phyloP scores from a whole-genome alignment of 1,140 invertebrate genomes.

The Macrotrachela quadricornifera region DNA sequence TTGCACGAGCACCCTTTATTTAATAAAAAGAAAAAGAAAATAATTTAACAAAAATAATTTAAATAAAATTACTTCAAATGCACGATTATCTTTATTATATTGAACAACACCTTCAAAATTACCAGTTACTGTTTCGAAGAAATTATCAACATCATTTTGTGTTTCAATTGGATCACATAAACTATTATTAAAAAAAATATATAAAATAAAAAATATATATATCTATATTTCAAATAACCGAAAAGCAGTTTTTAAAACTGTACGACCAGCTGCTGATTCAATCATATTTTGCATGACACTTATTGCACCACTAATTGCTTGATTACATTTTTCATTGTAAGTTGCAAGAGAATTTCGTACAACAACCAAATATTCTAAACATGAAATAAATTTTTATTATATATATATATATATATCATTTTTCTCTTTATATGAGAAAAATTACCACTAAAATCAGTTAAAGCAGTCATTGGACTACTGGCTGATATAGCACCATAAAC shows the following conservation, averaged over 20 bases:
- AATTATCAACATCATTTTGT: slow-evolving; percentile 49
- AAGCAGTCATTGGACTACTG: slow-evolving; percentile 59
- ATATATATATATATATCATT: too few relatives aligned
- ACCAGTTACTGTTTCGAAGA: slow-evolving; percentile 54
- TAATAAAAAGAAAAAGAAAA: neutral
- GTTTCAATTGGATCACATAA: slow-evolving; percentile 45
- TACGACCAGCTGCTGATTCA: slow-evolving; percentile 35
- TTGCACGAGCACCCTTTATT: slow-evolving; percentile 32
- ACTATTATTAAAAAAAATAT: slow-evolving; percentile 22
- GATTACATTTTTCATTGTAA: slow-evolving; percentile 16
- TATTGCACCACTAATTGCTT: slow-evolving; percentile 39
- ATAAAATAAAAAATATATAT: neutral
- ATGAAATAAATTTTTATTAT: too few relatives aligned
- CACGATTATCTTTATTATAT: slow-evolving; percentile 76
- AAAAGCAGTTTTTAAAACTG: slow-evolving; percentile 17
- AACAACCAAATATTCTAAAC: slow-evolving; percentile 20
- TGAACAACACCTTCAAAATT: slow-evolving; percentile 61
- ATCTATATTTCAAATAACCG: slow-evolving; percentile 10
- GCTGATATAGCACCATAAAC: slow-evolving; percentile 58
- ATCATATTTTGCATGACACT: slow-evolving; percentile 42
- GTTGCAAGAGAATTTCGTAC: slow-evolving; percentile 19
- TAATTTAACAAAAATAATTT: neutral
- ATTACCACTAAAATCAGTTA: slow-evolving; percentile 48
- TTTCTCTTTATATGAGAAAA: too few relatives aligned
- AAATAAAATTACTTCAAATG: slow-evolving; percentile 31